phyloP scores from a whole-genome alignment of 2,113 vertebrate species.

The Petromus typicus region DNA sequence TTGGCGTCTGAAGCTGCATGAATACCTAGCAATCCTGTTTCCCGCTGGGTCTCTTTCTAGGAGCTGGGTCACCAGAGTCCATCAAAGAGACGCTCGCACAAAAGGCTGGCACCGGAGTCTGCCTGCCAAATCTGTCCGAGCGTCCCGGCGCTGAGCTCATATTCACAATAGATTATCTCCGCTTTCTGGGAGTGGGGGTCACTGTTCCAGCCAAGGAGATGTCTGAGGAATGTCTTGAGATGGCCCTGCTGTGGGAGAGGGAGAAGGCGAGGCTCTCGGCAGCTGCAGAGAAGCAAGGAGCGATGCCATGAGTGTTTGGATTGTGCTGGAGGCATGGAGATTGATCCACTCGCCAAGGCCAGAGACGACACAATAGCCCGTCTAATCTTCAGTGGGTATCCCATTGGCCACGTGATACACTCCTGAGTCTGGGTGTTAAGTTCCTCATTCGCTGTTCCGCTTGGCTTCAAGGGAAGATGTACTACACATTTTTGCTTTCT shows the following conservation, averaged over 20 bases:
- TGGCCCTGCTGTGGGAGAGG: fast-evolving
- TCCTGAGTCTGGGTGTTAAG: fast-evolving
- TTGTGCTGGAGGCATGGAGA: fast-evolving
- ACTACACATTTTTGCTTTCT: not conserved
- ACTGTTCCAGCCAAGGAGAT: not conserved
- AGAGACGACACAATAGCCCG: fast-evolving
- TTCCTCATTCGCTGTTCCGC: fast-evolving
- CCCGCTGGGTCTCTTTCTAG: not conserved
- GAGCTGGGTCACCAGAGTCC: not conserved
- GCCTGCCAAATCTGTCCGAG: not conserved
- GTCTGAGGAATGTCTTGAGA: not conserved
- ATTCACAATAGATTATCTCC: not conserved
- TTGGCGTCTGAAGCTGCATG: not conserved
- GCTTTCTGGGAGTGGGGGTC: not conserved
- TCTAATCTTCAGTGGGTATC: not conserved
- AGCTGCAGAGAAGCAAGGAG: not conserved
- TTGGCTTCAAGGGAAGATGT: fast-evolving
- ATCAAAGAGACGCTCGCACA: not conserved
- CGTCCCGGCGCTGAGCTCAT: not conserved
- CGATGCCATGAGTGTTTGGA: fast-evolving
- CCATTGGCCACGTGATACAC: fast-evolving
- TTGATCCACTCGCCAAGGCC: too few relatives aligned
- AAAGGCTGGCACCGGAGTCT: not conserved
- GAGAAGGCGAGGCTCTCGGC: too few relatives aligned
- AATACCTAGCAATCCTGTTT: too few relatives aligned